Base-by-base conservation (phyloP, 2,113 vertebrate genomes). In the Planiliza haematocheilus region DNA sequence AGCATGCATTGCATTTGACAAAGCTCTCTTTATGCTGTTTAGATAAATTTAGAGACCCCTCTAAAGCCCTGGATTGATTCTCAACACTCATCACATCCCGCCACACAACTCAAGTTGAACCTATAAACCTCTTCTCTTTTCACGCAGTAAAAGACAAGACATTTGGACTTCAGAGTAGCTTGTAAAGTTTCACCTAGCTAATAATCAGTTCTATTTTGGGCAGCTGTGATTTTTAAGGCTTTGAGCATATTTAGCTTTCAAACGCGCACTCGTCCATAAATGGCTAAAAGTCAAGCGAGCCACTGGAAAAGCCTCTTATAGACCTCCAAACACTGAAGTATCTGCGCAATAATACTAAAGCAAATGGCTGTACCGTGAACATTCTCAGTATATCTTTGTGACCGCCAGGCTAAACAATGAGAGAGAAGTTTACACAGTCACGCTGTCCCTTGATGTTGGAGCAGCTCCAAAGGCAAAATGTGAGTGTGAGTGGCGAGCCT, bases 391-490 rank as follows among this genome's bases (percentile, higher is more conserved):
- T 80, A 84, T 88, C 86, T 84, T 84, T 6, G 36, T 81, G 86
- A 89, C 62, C 41, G 41, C 77, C 63, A 74, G 74, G 84, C 76
- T 88, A 89, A 92, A 92, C 89, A 92, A 79, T 77, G 80, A 70
- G 76, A 74, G 84, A 68, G 64, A 62, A n/a, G 88, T 91, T 91
- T 89, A 89, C 79, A 88, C 77, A 91, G 79, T 68, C 74, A 50
- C 41, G 0, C 48, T 69, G 84, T 70, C 74, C 74, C 56, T 66
- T 48, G 21, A 80, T 74, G 77, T 48, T 86, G 77, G 70, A 75
- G 8, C 16, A 7, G 7, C 68, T 60, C 82, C 77, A 65, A 69
- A 64, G 30, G 11, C 12, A 56, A 58, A 70, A 61, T 38, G 43
- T 0, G 2, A 57, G 74, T 5, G 37, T 21, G 51, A 18, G 55